These are phyloP conservation scores for Sander vitreus DNA, from an alignment of 2,113 vertebrate species.

Conservation along the genomic window DNA sequence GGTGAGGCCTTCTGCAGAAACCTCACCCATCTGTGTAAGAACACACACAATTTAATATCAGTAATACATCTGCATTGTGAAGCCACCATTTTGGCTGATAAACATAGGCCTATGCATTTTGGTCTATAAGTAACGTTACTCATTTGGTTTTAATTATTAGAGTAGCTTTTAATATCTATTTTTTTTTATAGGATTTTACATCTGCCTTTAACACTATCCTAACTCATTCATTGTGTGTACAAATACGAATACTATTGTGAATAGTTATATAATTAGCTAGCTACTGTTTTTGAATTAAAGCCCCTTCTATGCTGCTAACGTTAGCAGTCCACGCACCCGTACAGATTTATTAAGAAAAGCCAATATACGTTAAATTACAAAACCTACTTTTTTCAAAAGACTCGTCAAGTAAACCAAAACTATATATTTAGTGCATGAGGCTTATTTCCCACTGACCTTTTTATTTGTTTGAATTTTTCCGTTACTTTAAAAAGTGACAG, in stretches of 20 bases:
- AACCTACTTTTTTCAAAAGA: neutral
- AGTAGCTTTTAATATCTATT: neutral
- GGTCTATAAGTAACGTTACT: too few species aligned
- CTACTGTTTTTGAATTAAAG: neutral
- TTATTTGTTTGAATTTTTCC: neutral
- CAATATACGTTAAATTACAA: neutral
- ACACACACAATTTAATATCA: neutral
- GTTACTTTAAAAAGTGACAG: neutral
- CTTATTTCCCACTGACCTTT: slow-evolving; percentile 38
- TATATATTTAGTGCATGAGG: fast-evolving
- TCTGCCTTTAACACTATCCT: neutral
- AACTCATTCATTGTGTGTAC: neutral
- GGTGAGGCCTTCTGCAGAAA: slow-evolving; percentile 69
- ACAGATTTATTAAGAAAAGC: neutral
- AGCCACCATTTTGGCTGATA: neutral
- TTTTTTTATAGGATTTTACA: neutral
- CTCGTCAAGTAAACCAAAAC: neutral
- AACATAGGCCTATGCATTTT: too few species aligned
- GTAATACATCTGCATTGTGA: neutral
- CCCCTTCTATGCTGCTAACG: neutral
- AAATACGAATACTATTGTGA: neutral
- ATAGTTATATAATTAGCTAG: neutral
- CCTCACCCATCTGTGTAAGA: slow-evolving; percentile 71
- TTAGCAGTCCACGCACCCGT: neutral
- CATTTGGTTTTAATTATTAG: neutral